Conservation (phyloP, 2,888 invertebrate genomes). For the Phlogophora meticulosa region DNA sequence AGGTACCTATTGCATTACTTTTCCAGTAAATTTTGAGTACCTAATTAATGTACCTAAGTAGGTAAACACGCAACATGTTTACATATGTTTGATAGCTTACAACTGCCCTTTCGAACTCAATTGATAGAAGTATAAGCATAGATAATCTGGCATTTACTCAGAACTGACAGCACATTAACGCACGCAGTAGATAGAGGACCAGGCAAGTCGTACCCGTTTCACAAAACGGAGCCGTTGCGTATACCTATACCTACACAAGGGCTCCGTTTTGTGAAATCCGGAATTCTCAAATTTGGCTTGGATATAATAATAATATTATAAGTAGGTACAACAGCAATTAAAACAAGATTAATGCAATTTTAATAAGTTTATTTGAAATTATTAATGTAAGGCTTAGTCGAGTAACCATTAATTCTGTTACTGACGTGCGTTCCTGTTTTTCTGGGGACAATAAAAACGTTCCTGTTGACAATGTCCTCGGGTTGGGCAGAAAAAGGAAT, state of each 20-base stretch:
- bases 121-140: slow-evolving; percentile 18
- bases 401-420: slow-evolving; percentile 23
- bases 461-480: slow-evolving; percentile 45
- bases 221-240: too few species aligned
- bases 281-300: too few species aligned
- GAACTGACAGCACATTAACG: background rate
- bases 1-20: slow-evolving; percentile 2
- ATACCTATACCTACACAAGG: too few species aligned
- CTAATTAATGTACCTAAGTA: too few species aligned
- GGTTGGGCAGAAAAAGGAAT: slow-evolving; percentile 56
- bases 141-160: background rate
- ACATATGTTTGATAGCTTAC: background rate
- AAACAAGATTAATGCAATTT: too few species aligned
- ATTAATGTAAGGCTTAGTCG: slow-evolving; percentile 41
- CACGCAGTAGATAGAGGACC: background rate
- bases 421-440: slow-evolving; percentile 15
- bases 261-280: too few species aligned
- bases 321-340: too few species aligned
- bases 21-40: background rate
- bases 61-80: background rate
- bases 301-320: too few species aligned
- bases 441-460: slow-evolving; percentile 57
- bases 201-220: too few species aligned
- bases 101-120: slow-evolving; percentile 17
- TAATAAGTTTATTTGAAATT: slow-evolving; percentile 35